A percentile compares a stretch with the other conserved stretches of the same genome.
phyloP scores from a whole-genome alignment of 2,113 vertebrate species.

The Oryzias javanicus region DNA sequence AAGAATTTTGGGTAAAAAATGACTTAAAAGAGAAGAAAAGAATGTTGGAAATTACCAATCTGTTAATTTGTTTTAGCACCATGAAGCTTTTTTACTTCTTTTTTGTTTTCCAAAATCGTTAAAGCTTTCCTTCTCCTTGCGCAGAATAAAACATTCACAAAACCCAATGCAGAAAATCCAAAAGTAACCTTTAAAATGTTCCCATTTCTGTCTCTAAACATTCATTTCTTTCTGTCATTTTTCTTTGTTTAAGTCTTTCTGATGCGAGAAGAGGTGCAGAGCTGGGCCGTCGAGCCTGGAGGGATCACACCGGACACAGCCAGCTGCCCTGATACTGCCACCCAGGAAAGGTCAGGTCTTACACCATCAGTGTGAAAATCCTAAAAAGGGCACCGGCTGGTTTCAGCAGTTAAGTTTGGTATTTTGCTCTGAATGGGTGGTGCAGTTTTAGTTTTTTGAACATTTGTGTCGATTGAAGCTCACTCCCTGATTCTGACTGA shows the following conservation, averaged over 20 bases:
- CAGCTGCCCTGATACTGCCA: conserved; percentile 35
- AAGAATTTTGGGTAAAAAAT: too few relatives aligned
- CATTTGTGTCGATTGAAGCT: conserved; percentile 60
- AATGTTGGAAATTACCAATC: too few relatives aligned
- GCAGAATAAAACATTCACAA: too few relatives aligned
- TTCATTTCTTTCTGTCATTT: neutral
- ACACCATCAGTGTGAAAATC: conserved; percentile 61
- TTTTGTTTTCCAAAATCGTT: too few relatives aligned
- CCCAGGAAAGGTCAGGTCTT: conserved; percentile 65
- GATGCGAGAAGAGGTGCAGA: conserved; percentile 17
- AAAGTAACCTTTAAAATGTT: neutral
- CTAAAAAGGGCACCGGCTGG: conserved; percentile 43
- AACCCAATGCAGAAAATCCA: too few relatives aligned
- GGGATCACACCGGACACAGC: conserved; percentile 34
- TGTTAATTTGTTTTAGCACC: too few relatives aligned
- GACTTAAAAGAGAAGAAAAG: too few relatives aligned
- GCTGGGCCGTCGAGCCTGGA: conserved; percentile 38
- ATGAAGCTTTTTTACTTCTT: too few relatives aligned
- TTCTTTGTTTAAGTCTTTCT: conserved; percentile 6
- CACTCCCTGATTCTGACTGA: conserved; percentile 74
- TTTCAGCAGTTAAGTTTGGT: too few relatives aligned
- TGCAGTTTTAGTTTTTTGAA: conserved; percentile 28
- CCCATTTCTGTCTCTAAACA: neutral
- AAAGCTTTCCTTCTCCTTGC: too few relatives aligned
- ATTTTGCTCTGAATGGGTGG: too few relatives aligned